Evolutionary conservation across 2,888 invertebrate genomes (phyloP).

Genomic region (Eretmocerus hayati): DNA sequence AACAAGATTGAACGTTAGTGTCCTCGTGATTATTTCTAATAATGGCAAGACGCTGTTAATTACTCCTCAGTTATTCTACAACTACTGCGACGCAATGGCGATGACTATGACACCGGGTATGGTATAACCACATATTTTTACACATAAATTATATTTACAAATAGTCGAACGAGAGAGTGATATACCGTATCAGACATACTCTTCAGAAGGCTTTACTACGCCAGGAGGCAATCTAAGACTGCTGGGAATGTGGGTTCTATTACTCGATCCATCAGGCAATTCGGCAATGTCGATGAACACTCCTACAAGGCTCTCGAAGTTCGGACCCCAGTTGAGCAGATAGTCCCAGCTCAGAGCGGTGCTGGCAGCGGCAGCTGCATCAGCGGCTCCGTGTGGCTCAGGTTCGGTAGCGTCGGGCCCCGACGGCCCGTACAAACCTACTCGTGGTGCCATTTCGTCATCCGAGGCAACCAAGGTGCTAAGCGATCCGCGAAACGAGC

Average conservation of each 20-base stretch:
- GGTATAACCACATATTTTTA: not conserved
- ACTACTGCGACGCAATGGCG: no score
- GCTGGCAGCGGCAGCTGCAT: constrained; percentile 45
- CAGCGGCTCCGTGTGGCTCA: no score
- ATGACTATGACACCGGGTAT: no score
- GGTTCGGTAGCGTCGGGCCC: constrained; percentile 68
- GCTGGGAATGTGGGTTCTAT: constrained; percentile 57
- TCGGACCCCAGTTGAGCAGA: constrained; percentile 91
- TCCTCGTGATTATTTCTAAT: no score
- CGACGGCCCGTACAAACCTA: constrained; percentile 72
- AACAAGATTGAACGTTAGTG: no score
- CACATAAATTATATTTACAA: not conserved
- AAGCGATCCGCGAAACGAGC: constrained; percentile 87
- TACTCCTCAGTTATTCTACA: no score
- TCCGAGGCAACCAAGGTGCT: constrained; percentile 91
- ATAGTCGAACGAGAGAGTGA: no score
- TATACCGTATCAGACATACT: constrained; percentile 87
- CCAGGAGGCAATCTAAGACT: constrained; percentile 62
- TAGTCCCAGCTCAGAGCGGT: constrained; percentile 90
- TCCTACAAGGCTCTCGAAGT: constrained; percentile 90
- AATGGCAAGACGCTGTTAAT: no score
- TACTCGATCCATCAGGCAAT: constrained; percentile 57
- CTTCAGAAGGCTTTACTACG: constrained; percentile 80
- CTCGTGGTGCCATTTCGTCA: constrained; percentile 78
- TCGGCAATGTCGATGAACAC: constrained; percentile 96